Percentiles rank a stretch among this genome's conserved stretches.
Evolutionary conservation across 1,140 invertebrate species (phyloP).

Genomic region (Conus ventricosus): DNA sequence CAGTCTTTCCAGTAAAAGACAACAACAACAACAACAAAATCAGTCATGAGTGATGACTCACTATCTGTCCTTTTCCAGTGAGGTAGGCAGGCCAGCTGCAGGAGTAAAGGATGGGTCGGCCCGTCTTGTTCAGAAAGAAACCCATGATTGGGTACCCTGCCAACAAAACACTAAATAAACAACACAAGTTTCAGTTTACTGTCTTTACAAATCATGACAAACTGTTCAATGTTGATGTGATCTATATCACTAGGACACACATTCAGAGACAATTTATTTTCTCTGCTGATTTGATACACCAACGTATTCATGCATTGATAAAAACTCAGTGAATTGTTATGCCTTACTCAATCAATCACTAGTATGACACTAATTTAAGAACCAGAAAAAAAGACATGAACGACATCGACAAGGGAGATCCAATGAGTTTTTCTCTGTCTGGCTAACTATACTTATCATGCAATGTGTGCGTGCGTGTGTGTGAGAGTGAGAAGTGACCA

Average conservation of each 20-base stretch:
- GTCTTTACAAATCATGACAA: neutral
- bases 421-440: too few species aligned
- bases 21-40: too few species aligned
- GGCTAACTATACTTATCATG: too few species aligned
- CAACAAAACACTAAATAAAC: neutral
- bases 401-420: too few species aligned
- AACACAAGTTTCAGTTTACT: neutral
- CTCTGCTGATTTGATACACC: neutral
- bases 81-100: conserved; percentile 63
- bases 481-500: too few species aligned
- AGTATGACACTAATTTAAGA: too few species aligned
- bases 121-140: conserved; percentile 88
- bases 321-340: too few species aligned
- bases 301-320: too few species aligned
- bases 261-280: neutral
- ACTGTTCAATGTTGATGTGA: neutral
- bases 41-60: neutral
- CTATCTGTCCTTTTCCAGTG: conserved; percentile 20
- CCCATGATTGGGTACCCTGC: conserved; percentile 93
- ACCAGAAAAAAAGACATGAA: too few species aligned
- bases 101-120: conserved; percentile 85
- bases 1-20: too few species aligned
- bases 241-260: neutral
- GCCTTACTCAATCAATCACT: too few species aligned
- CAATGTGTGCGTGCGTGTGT: too few species aligned